A percentile compares a stretch with the other conserved stretches of the same genome.
phyloP scores from a whole-genome alignment of 2,888 invertebrate genomes.

The Drosophila colorata region DNA sequence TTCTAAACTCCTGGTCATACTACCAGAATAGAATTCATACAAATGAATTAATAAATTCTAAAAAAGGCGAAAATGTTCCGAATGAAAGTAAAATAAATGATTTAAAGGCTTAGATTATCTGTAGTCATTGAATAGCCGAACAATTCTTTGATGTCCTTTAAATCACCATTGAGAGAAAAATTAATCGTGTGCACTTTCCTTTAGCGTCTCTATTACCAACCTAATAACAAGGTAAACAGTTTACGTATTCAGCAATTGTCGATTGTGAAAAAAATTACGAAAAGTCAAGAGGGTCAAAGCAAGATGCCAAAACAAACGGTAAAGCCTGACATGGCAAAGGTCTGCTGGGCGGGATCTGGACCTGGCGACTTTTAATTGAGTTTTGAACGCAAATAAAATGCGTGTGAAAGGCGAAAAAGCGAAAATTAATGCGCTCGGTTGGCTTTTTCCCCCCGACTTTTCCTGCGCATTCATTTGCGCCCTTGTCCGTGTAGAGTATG shows the following conservation, averaged over 20 bases:
- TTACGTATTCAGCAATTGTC: conserved; percentile 39
- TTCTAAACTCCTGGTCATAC: not conserved
- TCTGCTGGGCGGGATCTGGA: conserved; percentile 10
- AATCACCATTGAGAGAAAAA: not conserved
- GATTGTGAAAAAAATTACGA: conserved; percentile 6
- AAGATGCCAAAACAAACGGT: conserved; percentile 10
- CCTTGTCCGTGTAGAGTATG: conserved; percentile 11
- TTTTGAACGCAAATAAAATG: conserved; percentile 68
- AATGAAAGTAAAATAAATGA: no score
- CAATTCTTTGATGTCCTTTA: not conserved
- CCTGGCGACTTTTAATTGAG: conserved; percentile 71
- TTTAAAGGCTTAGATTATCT: no score
- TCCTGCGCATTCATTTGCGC: conserved; percentile 25
- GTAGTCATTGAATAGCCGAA: no score
- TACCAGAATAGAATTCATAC: no score
- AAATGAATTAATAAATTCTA: no score
- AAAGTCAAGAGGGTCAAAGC: conserved; percentile 16
- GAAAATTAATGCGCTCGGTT: conserved; percentile 70
- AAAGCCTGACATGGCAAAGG: conserved; percentile 16
- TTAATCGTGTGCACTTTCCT: not conserved
- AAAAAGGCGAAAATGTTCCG: no score
- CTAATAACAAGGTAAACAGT: conserved; percentile 57
- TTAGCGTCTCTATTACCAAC: conserved; percentile 21
- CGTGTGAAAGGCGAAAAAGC: conserved; percentile 67
- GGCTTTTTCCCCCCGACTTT: conserved; percentile 49